Evolutionary conservation across 2,888 invertebrate genomes (phyloP).

Genomic region (Chrysomela aeneicollis): DNA sequence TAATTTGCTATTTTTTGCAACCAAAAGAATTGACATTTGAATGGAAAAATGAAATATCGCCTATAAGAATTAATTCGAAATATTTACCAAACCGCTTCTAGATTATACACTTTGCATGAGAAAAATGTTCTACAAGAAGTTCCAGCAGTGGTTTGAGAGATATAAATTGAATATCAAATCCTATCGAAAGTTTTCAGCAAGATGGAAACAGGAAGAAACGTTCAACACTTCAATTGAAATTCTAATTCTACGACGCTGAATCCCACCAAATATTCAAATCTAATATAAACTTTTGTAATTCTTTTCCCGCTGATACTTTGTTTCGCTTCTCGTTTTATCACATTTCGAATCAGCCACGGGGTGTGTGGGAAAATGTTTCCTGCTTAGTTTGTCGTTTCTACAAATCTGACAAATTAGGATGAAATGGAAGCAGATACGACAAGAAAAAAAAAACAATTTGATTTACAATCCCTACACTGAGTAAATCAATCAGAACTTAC

Average conservation of each 20-base stretch:
- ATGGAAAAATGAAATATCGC: too few species aligned
- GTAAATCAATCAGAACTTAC: too few species aligned
- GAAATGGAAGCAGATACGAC: background rate
- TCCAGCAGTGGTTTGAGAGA: background rate
- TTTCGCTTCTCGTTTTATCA: background rate
- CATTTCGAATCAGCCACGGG: background rate
- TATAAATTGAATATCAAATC: background rate
- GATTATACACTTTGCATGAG: background rate
- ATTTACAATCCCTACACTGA: too few species aligned
- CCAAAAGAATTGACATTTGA: too few species aligned
- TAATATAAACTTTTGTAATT: conserved; percentile 15
- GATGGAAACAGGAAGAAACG: background rate
- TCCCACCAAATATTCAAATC: conserved; percentile 8
- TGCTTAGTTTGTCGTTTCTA: background rate
- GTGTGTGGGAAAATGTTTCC: background rate
- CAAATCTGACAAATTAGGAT: background rate
- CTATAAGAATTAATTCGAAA: background rate
- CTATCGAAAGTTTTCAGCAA: background rate
- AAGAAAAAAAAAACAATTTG: too few species aligned
- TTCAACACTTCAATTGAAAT: conserved; percentile 18
- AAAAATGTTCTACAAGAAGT: background rate
- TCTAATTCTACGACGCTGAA: background rate
- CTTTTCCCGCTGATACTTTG: conserved; percentile 11
- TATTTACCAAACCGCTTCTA: background rate
- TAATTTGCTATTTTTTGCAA: too few species aligned